Base-by-base conservation (phyloP, 1,140 invertebrate species). In the Trigoniulus corallinus region DNA sequence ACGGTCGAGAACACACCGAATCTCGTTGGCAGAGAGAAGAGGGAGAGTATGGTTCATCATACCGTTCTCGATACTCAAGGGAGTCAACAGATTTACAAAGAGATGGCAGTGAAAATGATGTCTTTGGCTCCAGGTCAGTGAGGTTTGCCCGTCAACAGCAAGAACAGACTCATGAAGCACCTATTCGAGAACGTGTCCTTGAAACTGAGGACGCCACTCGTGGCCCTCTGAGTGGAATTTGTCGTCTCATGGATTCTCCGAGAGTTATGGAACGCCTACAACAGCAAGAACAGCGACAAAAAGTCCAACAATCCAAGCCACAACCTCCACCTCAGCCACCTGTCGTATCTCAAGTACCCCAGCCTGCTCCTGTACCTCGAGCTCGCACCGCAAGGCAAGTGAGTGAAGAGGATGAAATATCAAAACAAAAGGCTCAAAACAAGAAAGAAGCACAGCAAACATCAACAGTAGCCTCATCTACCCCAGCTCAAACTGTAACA, bases 351-450 rank as follows among this genome's bases (percentile, higher is more conserved):
- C 7, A 4, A 40, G 12, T 4, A 40, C 7, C 23, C 7, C 12
- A 15, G 12, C 7, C 7, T 40, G 48, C 44, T 1, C 67, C 74
- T 10, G 74, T 76, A 54, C 65, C 68, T 29, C 3, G 49, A 34
- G 22, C 54, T 52, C 53, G 53, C 45, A 54, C 59, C 2, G 70
- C 74, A 34, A 72, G 82, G 52, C 83, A 88, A 66, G 70, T 81
- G 18, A 85, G 82, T 62, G 85, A 88, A 67, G 86, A 91, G 60
- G 87, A 92, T 64, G 88, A 92, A 65, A 87, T 91, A 55, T 73
- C 82, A 7, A 80, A 81, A 59, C 84, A 89, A 55, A 92, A 92
- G 67, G 81, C 84, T 61, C 80, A 84, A 64, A 89, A 88, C 59
- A 89, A 91, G 68, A 65, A 60, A 21, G 60, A 61, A 21, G 65